Percentiles rank a stretch among this genome's conserved stretches.
These are phyloP conservation scores for Zaprionus obscuricornis DNA, from an alignment of 2,888 invertebrate genomes.

Conservation along the genomic window DNA sequence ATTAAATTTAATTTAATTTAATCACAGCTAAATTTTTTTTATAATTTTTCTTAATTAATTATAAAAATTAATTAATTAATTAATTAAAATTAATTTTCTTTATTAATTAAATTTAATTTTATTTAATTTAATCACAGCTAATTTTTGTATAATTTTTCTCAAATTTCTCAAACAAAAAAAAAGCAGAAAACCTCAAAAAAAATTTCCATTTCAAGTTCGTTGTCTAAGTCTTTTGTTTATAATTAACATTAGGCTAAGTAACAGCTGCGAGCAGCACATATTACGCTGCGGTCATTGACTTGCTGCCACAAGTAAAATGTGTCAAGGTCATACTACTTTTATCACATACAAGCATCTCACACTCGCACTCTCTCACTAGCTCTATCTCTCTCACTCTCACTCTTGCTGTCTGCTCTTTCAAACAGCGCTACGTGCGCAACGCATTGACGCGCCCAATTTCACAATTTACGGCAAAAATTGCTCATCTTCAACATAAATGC, in stretches of 20 bases:
- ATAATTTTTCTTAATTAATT: too few relatives aligned
- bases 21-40: too few relatives aligned
- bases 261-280: conserved; percentile 1
- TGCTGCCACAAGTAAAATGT: conserved; percentile 36
- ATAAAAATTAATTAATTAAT: too few relatives aligned
- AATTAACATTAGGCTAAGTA: not conserved
- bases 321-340: conserved; percentile 45
- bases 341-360: not conserved
- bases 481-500: too few relatives aligned
- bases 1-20: too few relatives aligned
- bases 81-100: too few relatives aligned
- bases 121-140: too few relatives aligned
- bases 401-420: conserved; percentile 12
- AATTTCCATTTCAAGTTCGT: conserved; percentile 28
- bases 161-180: too few relatives aligned
- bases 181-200: too few relatives aligned
- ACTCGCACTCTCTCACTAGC: not conserved
- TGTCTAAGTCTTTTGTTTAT: conserved; percentile 2
- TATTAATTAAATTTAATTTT: too few relatives aligned
- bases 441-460: conserved; percentile 54
- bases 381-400: not conserved
- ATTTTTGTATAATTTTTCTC: too few relatives aligned
- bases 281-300: conserved; percentile 50
- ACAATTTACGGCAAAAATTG: conserved; percentile 49
- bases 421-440: conserved; percentile 52